These are phyloP conservation scores for Lycocerus yunnanus DNA, from an alignment of 2,888 invertebrate species.

Conservation along the genomic window DNA sequence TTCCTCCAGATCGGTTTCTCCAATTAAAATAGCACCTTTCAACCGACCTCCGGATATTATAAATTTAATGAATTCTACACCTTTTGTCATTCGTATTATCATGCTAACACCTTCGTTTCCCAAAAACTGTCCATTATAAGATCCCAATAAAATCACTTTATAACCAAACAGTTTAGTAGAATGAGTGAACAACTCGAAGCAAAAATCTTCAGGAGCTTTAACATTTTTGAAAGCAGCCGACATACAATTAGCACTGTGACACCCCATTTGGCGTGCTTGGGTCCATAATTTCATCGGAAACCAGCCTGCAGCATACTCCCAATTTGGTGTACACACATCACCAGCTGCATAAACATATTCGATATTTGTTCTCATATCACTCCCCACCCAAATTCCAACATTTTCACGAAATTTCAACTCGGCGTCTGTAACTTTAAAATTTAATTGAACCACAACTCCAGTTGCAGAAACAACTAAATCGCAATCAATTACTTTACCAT, in stretches of 20 bases:
- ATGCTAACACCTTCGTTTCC: slow-evolving; percentile 80
- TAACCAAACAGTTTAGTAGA: slow-evolving; percentile 93
- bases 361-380: slow-evolving; percentile 81
- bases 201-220: slow-evolving; percentile 83
- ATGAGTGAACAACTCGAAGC: slow-evolving; percentile 97
- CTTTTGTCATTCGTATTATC: slow-evolving; percentile 80
- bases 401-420: slow-evolving; percentile 64
- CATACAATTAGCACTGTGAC: slow-evolving; percentile 92
- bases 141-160: slow-evolving; percentile 89
- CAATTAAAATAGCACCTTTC: slow-evolving; percentile 93
- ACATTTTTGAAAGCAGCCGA: slow-evolving; percentile 64
- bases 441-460: slow-evolving; percentile 78
- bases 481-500: slow-evolving; percentile 73
- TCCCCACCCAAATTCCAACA: slow-evolving; percentile 85
- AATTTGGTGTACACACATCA: slow-evolving; percentile 86
- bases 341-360: slow-evolving; percentile 90
- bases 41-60: slow-evolving; percentile 82
- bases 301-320: slow-evolving; percentile 82
- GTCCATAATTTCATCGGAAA: slow-evolving; percentile 97
- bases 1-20: slow-evolving; percentile 97
- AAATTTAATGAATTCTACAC: slow-evolving; percentile 84
- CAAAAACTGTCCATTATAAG: slow-evolving; percentile 91
- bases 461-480: slow-evolving; percentile 96
- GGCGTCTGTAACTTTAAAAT: slow-evolving; percentile 60
- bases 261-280: slow-evolving; percentile 97